These are phyloP conservation scores for Eubasilissa regina DNA, from an alignment of 1,140 invertebrate genomes.

Conservation along the genomic window DNA sequence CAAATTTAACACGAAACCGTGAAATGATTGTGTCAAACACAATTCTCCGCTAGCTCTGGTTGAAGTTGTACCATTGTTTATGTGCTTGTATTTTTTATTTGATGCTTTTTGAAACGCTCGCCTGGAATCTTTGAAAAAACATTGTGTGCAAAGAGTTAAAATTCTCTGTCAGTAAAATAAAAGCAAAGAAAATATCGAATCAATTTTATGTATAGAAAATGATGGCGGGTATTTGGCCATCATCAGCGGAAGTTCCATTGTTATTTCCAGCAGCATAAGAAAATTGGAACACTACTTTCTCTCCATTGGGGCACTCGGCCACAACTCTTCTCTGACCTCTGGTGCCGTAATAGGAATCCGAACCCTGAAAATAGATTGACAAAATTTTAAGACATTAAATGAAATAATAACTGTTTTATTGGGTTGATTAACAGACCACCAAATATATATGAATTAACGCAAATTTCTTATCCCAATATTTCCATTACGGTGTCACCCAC, in stretches of 20 bases:
- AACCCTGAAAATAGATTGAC: slow-evolving; percentile 76
- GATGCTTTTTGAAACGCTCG: no score
- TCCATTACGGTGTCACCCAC: no score
- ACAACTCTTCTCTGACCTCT: slow-evolving; percentile 85
- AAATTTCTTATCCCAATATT: no score
- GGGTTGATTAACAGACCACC: no score
- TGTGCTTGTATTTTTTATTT: no score
- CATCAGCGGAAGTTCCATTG: slow-evolving; percentile 92
- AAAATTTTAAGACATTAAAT: no score
- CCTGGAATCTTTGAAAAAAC: not conserved
- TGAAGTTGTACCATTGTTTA: no score
- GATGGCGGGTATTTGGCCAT: slow-evolving; percentile 93
- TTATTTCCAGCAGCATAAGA: slow-evolving; percentile 90
- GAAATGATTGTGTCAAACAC: no score
- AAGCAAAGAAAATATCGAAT: slow-evolving; percentile 54
- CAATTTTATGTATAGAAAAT: slow-evolving; percentile 81
- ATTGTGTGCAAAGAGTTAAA: not conserved
- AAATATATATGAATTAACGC: no score
- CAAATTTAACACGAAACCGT: no score
- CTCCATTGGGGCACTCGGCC: slow-evolving; percentile 81
- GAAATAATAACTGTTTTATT: no score
- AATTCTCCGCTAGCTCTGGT: no score
- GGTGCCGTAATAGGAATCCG: slow-evolving; percentile 91
- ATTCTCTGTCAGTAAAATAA: slow-evolving; percentile 7
- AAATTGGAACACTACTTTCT: slow-evolving; percentile 89